Evolutionary conservation across 2,888 invertebrate species (phyloP).

Genomic region (Melanotus villosus): DNA sequence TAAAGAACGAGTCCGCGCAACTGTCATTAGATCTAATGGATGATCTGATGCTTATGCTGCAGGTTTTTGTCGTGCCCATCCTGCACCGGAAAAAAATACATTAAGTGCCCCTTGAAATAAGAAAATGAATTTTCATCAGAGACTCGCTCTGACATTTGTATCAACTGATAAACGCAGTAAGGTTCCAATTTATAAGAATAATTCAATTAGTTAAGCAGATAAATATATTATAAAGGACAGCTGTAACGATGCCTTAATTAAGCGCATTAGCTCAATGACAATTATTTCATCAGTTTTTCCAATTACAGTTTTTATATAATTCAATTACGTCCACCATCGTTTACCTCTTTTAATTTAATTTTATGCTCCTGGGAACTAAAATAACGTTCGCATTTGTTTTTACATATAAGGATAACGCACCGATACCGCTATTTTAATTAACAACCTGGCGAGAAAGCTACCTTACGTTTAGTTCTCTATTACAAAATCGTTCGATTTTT

Average conservation of each 20-base stretch:
- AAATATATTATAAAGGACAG: conserved; percentile 54
- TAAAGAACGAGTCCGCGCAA: conserved; percentile 43
- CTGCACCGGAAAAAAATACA: conserved; percentile 28
- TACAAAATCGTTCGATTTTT: not conserved
- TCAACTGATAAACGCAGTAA: conserved; percentile 35
- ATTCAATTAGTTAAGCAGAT: conserved; percentile 53
- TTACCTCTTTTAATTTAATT: conserved; percentile 39
- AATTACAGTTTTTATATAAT: conserved; percentile 47
- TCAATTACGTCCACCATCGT: conserved; percentile 40
- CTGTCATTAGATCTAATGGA: conserved; percentile 45
- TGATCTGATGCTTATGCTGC: conserved; percentile 35
- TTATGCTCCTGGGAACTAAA: conserved; percentile 36
- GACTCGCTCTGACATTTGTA: conserved; percentile 25
- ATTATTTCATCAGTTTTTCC: conserved; percentile 53
- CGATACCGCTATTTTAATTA: conserved; percentile 7
- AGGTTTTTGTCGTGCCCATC: conserved; percentile 29
- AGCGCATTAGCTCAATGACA: conserved; percentile 50
- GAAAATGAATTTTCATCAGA: conserved; percentile 43
- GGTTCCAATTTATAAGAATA: conserved; percentile 50
- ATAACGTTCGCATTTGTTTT: not conserved
- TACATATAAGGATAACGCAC: conserved; percentile 13
- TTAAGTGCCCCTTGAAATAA: conserved; percentile 28
- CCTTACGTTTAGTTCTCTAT: no score
- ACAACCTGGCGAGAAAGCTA: no score
- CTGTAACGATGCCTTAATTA: conserved; percentile 52